Evolutionary conservation across 2,797 vertebrate genomes (phyloP), one percentile per base, ranked within the genome.

Genomic region (Decapterus maruadsi): DNA sequence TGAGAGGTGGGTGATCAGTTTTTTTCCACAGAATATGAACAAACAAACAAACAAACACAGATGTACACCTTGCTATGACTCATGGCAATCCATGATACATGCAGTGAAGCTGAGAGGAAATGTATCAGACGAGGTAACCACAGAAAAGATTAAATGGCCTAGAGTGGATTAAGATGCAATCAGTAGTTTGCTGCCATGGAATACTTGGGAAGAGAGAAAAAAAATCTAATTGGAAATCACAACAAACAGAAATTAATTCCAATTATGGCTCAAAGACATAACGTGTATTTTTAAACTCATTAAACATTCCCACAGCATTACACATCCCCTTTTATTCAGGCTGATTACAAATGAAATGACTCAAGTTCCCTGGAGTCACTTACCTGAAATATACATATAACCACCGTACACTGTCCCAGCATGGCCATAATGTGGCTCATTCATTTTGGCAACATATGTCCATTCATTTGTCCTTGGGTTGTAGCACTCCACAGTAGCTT

Each of bases 351-450:
- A 38, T n/a, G 0, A 57, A 20, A 20, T 26, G 0, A 55, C 36
- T 8, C 36, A 16, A 74, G 19, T 13, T 74, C 14, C 43, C 26
- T 26, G 36, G 58, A 46, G 43, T 8, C 12, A 82, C 91, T 90
- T 95, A 99, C 98, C 98, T 96, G 98, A 99, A 96, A 99, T 99
- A 88, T 99, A 99, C 98, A 99, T 99, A 86, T 98, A 96, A n/a
- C 98, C 98, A 22, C 98, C 98, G 16, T 99, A 99, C 26, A 99
- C 98, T 0, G 98, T 99, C 75, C 98, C 98, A 78, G 98, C 98
- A 0, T 99, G 98, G 51, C 98, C 98, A 59, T 99, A 99, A 92
- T 99, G 98, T 19, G 98, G 98, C 74, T 99, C 98, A 11, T 95
- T 99, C 98, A 99, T 99, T 95, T 99, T 99, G 74, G 98, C 98